Percentiles rank a stretch among this genome's conserved stretches.
These are phyloP conservation scores for Corythaeola cristata DNA, from an alignment of 2,113 vertebrate genomes.

Conservation along the genomic window DNA sequence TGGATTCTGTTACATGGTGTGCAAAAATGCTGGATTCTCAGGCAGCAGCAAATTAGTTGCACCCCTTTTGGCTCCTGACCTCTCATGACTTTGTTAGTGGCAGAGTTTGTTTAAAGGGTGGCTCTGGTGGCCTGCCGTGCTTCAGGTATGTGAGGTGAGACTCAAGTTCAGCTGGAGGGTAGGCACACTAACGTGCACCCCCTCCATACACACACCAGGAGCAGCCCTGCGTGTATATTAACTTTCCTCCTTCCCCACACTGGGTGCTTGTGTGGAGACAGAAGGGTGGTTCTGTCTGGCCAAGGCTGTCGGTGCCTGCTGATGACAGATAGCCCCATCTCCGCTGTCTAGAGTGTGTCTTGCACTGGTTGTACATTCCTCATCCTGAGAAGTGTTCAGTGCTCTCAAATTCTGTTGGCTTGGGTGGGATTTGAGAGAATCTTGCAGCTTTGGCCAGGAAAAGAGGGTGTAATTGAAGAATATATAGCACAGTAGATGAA, in stretches of 20 bases:
- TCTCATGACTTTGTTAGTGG: not conserved
- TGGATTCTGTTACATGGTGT: rapidly evolving
- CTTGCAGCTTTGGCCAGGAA: not conserved
- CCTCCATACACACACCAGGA: rapidly evolving
- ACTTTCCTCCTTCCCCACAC: not conserved
- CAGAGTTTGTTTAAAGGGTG: not conserved
- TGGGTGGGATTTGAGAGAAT: not conserved
- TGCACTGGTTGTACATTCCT: not conserved
- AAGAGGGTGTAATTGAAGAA: not conserved
- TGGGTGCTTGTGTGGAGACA: not conserved
- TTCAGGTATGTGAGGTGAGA: rapidly evolving
- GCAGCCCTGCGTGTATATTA: not conserved
- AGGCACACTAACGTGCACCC: no score
- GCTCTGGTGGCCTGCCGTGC: not conserved
- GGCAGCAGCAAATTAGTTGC: no score
- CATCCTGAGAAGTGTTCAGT: not conserved
- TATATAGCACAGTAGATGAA: not conserved
- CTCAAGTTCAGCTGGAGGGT: not conserved
- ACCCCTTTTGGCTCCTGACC: not conserved
- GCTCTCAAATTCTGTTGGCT: not conserved
- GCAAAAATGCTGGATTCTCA: not conserved
- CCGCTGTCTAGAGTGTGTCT: rapidly evolving
- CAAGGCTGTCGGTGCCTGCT: not conserved
- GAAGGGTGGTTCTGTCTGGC: not conserved
- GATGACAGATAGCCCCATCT: not conserved